Conservation (phyloP, 2,113 vertebrate genomes). For the Cyanoliseus patagonus region DNA sequence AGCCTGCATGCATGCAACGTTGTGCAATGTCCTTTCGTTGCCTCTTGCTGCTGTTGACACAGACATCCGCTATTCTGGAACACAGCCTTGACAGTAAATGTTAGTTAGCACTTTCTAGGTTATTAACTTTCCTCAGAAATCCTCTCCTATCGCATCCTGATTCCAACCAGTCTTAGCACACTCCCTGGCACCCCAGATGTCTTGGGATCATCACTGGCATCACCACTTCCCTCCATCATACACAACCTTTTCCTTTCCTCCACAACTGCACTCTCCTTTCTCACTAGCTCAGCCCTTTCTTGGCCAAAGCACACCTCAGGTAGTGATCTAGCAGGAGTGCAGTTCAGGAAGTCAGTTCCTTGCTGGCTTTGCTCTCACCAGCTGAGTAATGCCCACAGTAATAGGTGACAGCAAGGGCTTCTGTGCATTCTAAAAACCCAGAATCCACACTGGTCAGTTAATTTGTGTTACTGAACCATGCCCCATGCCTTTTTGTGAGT, state of each 20-base stretch:
- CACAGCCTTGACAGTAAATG: background rate
- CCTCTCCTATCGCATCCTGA: background rate
- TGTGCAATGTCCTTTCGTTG: background rate
- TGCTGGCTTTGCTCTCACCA: background rate
- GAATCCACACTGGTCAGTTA: background rate
- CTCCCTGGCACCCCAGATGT: background rate
- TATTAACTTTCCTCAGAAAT: background rate
- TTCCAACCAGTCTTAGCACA: background rate
- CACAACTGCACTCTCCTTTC: background rate
- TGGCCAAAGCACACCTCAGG: background rate
- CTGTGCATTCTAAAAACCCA: background rate
- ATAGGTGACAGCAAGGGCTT: background rate
- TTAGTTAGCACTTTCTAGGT: background rate
- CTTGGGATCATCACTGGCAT: background rate
- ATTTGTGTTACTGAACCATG: background rate
- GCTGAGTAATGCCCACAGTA: background rate
- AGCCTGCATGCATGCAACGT: fast-evolving
- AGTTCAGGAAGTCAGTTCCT: background rate
- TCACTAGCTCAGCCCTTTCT: background rate
- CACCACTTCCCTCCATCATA: fast-evolving
- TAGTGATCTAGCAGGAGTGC: background rate
- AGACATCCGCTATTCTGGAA: background rate
- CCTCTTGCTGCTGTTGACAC: background rate
- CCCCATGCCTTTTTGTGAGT: background rate
- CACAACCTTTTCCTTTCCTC: background rate